These are phyloP conservation scores for Periparus ater DNA, from an alignment of 2,797 vertebrate species.

Conservation along the genomic window DNA sequence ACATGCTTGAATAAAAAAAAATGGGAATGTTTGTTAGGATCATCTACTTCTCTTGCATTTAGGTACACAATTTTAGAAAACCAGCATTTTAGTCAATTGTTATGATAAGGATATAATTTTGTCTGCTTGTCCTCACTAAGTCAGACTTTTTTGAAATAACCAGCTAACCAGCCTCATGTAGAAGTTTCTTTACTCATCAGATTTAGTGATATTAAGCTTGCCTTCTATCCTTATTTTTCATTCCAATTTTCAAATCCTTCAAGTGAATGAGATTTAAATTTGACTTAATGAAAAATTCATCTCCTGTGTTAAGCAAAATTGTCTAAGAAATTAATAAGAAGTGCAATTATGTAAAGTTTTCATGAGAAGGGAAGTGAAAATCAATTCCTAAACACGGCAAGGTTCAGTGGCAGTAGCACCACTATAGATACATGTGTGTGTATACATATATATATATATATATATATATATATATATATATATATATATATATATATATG, in stretches of 20 bases:
- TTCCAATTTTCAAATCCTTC: background rate
- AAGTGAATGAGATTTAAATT: background rate
- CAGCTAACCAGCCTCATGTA: background rate
- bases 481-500: rapidly evolving
- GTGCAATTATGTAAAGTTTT: background rate
- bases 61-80: background rate
- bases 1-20: background rate
- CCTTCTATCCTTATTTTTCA: background rate
- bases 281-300: background rate
- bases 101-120: background rate
- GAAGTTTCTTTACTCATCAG: background rate
- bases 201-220: background rate
- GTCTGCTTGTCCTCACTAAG: background rate
- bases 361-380: background rate
- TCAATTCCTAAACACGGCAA: background rate
- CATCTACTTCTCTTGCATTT: background rate
- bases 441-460: rapidly evolving
- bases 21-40: background rate
- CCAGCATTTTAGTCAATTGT: background rate
- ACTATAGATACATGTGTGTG: background rate
- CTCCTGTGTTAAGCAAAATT: background rate
- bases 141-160: background rate
- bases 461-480: rapidly evolving
- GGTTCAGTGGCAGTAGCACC: background rate
- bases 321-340: background rate